These are phyloP conservation scores for Scatophagus argus DNA, from an alignment of 2,113 vertebrate species.

Conservation along the genomic window DNA sequence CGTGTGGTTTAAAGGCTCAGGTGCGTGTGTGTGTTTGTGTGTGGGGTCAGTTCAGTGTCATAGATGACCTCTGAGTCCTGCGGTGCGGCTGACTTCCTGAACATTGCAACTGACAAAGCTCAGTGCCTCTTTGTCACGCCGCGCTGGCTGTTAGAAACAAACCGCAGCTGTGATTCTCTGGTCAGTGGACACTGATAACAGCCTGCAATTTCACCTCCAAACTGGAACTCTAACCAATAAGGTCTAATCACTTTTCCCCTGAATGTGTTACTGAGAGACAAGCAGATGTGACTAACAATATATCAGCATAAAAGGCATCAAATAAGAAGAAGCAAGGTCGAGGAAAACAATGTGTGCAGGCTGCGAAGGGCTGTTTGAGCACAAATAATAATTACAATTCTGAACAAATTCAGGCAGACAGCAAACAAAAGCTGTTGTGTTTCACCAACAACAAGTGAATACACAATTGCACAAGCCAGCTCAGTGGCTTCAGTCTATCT, in stretches of 20 bases:
- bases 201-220: not conserved
- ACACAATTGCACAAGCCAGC: not conserved
- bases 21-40: too few species aligned
- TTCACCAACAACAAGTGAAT: conserved; percentile 5
- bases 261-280: not conserved
- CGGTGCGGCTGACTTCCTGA: conserved; percentile 13
- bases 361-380: conserved; percentile 2
- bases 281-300: not conserved
- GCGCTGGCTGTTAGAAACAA: conserved; percentile 27
- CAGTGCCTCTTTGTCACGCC: not conserved
- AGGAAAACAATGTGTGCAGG: conserved; percentile 2
- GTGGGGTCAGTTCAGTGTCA: conserved; percentile 46
- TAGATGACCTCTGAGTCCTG: conserved; percentile 48
- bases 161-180: conserved; percentile 31
- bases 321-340: conserved; percentile 6
- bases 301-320: conserved; percentile 2
- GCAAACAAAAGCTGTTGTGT: conserved; percentile 16
- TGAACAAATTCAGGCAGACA: conserved; percentile 12
- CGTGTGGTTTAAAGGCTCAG: conserved; percentile 24
- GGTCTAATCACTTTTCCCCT: conserved; percentile 11
- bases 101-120: conserved; percentile 41
- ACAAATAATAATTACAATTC: conserved; percentile 22
- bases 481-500: conserved; percentile 1
- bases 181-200: conserved; percentile 11
- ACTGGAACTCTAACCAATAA: not conserved